These are phyloP conservation scores for Lasaia peninsularis DNA, from an alignment of 1,140 invertebrate genomes.

Conservation along the genomic window DNA sequence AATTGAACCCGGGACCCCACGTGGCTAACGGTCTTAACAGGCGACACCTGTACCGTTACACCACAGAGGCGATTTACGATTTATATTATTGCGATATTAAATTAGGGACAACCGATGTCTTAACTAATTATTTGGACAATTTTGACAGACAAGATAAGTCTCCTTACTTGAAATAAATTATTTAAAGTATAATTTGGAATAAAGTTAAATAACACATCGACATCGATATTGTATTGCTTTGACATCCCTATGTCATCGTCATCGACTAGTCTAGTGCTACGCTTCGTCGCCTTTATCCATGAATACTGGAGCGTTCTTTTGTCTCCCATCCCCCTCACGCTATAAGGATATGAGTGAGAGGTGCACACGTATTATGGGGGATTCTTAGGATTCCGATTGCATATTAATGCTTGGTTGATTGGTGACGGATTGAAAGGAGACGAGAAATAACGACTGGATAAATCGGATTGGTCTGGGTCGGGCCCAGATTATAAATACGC, in stretches of 20 bases:
- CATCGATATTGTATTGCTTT: neutral
- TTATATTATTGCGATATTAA: too few species aligned
- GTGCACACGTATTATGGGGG: constrained; percentile 29
- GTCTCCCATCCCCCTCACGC: constrained; percentile 46
- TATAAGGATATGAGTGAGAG: constrained; percentile 32
- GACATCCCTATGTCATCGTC: constrained; percentile 52
- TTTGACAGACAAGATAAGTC: too few species aligned
- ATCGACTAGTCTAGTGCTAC: constrained; percentile 63
- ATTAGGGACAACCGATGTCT: too few species aligned
- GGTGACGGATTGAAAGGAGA: constrained; percentile 37
- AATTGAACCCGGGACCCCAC: too few species aligned
- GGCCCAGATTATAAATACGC: neutral
- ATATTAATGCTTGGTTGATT: constrained; percentile 39
- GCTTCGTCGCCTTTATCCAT: constrained; percentile 60
- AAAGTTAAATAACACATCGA: neutral
- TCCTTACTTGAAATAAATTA: too few species aligned
- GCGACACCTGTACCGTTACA: too few species aligned
- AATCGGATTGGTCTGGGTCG: constrained; percentile 1
- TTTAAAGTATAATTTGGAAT: neutral
- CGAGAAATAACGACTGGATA: constrained; percentile 1
- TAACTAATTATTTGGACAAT: too few species aligned
- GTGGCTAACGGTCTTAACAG: too few species aligned
- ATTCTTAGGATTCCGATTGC: constrained; percentile 38
- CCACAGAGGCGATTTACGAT: too few species aligned
- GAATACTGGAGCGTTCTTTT: constrained; percentile 64